phyloP scores from a whole-genome alignment of 2,113 vertebrate genomes.

The Pongo abelii region DNA sequence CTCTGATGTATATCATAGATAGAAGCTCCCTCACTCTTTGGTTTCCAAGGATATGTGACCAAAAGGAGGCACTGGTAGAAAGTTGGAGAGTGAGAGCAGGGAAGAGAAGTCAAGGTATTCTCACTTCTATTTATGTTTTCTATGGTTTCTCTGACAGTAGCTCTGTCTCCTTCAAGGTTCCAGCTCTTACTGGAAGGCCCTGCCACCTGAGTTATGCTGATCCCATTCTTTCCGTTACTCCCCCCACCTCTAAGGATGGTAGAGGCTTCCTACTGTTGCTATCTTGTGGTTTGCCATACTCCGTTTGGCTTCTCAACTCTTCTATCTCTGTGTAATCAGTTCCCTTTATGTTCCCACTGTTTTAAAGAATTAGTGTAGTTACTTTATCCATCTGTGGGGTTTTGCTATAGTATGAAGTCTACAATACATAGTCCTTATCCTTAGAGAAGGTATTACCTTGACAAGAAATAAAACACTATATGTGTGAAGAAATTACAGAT shows the following conservation, averaged over 20 bases:
- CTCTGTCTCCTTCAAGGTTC: not conserved
- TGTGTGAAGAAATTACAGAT: conserved; percentile 4
- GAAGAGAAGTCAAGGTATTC: not conserved
- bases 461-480: not conserved
- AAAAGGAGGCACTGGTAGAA: not conserved
- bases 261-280: not conserved
- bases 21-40: not conserved
- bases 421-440: not conserved
- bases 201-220: not conserved
- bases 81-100: not conserved
- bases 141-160: not conserved
- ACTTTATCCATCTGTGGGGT: not conserved
- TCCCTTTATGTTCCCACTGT: not conserved
- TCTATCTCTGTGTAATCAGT: not conserved
- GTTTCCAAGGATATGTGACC: not conserved
- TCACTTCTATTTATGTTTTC: not conserved
- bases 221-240: not conserved
- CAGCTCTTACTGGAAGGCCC: not conserved
- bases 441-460: not conserved
- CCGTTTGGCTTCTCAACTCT: not conserved
- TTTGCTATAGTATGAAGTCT: not conserved
- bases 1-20: not conserved
- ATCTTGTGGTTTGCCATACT: not conserved
- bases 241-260: fast-evolving
- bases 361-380: not conserved